Evolutionary conservation across 2,797 vertebrate genomes (phyloP).

Genomic region (Tenualosa ilisha): DNA sequence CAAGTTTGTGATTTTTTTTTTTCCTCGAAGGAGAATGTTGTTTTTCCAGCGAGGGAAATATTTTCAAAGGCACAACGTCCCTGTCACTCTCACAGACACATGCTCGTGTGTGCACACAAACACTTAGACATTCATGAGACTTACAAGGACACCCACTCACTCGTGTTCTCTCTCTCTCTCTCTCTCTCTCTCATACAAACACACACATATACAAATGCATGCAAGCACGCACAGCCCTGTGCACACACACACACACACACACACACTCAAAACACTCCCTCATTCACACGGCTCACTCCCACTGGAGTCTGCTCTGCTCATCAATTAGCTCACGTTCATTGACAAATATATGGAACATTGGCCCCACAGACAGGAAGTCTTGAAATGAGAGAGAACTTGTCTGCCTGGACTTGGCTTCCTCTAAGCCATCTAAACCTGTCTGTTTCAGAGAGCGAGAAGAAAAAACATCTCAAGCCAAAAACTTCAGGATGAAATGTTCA

Average conservation of each 20-base stretch:
- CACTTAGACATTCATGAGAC: constrained; percentile 11
- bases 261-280: constrained; percentile 20
- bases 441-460: constrained; percentile 21
- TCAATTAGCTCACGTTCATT: constrained; percentile 78
- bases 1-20: constrained; percentile 57
- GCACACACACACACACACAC: neutral
- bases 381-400: constrained; percentile 69
- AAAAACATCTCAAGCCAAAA: neutral
- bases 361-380: constrained; percentile 73
- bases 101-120: constrained; percentile 35
- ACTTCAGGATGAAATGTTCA: neutral
- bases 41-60: constrained; percentile 60
- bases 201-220: constrained; percentile 24
- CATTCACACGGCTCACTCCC: constrained; percentile 33
- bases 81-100: constrained; percentile 45
- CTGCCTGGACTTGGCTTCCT: constrained; percentile 61
- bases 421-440: constrained; percentile 46
- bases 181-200: constrained; percentile 13
- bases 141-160: constrained; percentile 15
- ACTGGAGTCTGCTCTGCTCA: constrained; percentile 65
- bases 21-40: constrained; percentile 61
- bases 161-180: neutral
- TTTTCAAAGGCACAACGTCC: constrained; percentile 55
- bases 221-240: constrained; percentile 24
- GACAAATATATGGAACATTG: constrained; percentile 71